These are phyloP conservation scores for Vidua macroura DNA, from an alignment of 2,113 vertebrate species.

Conservation along the genomic window DNA sequence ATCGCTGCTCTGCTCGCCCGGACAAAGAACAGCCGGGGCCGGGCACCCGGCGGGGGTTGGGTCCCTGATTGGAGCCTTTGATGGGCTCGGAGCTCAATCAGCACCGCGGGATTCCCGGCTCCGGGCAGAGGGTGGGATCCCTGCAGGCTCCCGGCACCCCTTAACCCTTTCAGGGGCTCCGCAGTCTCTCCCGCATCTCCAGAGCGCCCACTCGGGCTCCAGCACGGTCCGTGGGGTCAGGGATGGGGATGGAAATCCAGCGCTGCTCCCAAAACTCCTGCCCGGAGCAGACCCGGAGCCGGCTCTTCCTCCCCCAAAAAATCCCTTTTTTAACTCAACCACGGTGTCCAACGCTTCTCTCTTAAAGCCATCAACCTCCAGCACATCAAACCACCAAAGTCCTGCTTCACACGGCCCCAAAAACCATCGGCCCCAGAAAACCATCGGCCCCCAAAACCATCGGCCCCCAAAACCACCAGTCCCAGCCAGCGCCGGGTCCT, in stretches of 20 bases:
- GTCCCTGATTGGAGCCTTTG: conserved; percentile 5
- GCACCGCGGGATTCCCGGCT: not conserved
- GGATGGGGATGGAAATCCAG: not conserved
- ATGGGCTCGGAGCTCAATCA: not conserved
- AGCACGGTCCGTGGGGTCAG: fast-evolving
- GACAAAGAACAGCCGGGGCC: not conserved
- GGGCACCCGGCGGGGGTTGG: not conserved
- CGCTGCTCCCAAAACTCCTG: not conserved
- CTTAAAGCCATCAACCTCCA: not conserved
- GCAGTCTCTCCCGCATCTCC: not conserved
- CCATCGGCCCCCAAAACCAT: not conserved
- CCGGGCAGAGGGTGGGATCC: not conserved
- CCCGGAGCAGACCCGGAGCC: fast-evolving
- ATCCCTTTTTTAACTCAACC: fast-evolving
- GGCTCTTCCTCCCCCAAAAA: not conserved
- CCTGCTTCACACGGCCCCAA: not conserved
- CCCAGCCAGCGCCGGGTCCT: not conserved
- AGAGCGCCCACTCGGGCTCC: fast-evolving
- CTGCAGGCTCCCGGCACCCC: not conserved
- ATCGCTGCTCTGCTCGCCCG: not conserved
- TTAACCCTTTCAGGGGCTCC: conserved; percentile 42
- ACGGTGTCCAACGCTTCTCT: not conserved
- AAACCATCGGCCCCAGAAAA: not conserved
- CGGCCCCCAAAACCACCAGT: not conserved
- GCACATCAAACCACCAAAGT: not conserved